Evolutionary conservation across 2,888 invertebrate species (phyloP).

Genomic region (Allolobophora icterica): DNA sequence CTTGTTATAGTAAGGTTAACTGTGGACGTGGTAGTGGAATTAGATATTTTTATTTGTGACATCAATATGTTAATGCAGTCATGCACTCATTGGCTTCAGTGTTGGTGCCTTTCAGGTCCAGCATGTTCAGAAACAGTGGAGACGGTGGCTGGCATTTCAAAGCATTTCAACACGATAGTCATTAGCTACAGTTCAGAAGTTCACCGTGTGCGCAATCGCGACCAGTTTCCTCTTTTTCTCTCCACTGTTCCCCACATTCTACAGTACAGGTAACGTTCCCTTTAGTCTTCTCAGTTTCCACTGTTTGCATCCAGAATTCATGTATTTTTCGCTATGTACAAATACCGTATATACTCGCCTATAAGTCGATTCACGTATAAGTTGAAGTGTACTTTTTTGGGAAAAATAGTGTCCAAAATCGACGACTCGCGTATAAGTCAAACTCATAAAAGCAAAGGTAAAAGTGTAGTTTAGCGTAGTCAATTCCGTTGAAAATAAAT

Average conservation of each 20-base stretch:
- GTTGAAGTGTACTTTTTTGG: no score
- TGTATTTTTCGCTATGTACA: background rate
- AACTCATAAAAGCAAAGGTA: no score
- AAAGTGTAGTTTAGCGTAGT: no score
- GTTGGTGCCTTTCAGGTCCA: conserved; percentile 69
- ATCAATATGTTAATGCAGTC: background rate
- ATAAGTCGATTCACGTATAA: no score
- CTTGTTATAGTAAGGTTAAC: background rate
- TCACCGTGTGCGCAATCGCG: conserved; percentile 74
- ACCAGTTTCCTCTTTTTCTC: conserved; percentile 79
- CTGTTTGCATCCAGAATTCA: background rate
- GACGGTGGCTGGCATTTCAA: conserved; percentile 79
- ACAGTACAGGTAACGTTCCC: conserved; percentile 70
- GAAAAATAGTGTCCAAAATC: no score
- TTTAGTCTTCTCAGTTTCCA: conserved; percentile 8
- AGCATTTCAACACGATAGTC: conserved; percentile 76
- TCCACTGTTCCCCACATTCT: conserved; percentile 80
- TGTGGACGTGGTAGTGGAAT: background rate
- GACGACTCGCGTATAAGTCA: no score
- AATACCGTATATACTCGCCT: no score
- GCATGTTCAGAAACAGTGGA: conserved; percentile 83
- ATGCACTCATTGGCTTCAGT: background rate
- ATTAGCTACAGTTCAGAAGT: conserved; percentile 83
- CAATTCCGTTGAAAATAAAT: no score
- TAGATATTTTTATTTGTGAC: background rate